Evolutionary conservation across 2,888 invertebrate genomes (phyloP).

Genomic region (Periphyllus acericola): DNA sequence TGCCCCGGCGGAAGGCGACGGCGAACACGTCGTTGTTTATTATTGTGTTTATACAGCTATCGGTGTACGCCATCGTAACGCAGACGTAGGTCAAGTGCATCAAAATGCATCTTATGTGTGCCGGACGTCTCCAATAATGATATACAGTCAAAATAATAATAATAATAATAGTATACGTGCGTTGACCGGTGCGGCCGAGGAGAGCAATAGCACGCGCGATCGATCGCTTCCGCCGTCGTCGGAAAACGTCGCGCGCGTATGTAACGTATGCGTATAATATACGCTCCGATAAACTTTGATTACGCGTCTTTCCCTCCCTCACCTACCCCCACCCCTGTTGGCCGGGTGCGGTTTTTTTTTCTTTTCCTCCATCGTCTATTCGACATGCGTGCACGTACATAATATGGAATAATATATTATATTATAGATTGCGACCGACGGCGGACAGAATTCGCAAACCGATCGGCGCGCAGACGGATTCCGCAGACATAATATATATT

Average conservation of each 20-base stretch:
- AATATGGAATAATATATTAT: not conserved
- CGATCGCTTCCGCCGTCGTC: not conserved
- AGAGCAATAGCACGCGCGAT: not conserved
- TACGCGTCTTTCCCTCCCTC: not conserved
- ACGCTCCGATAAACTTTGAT: slow-evolving; percentile 2
- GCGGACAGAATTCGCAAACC: not conserved
- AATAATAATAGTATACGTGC: not conserved
- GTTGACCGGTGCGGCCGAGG: not conserved
- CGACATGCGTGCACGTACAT: not conserved
- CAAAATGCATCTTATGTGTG: not conserved
- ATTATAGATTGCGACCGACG: not conserved
- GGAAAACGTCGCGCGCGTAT: not conserved
- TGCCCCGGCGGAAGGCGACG: not conserved
- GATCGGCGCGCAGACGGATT: not conserved
- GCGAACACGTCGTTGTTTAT: not conserved
- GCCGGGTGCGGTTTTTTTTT: not conserved
- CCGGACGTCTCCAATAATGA: not conserved
- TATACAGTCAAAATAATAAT: not conserved
- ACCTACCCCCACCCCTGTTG: too few relatives aligned
- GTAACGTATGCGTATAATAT: too few relatives aligned
- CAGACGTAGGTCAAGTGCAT: not conserved
- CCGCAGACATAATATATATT: too few relatives aligned
- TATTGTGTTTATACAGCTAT: not conserved
- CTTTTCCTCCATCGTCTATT: not conserved
- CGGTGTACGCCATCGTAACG: not conserved